A percentile compares a stretch with the other conserved stretches of the same genome.
phyloP scores from a whole-genome alignment of 92 coral and sea anemone species.

The Siderastrea siderea region DNA sequence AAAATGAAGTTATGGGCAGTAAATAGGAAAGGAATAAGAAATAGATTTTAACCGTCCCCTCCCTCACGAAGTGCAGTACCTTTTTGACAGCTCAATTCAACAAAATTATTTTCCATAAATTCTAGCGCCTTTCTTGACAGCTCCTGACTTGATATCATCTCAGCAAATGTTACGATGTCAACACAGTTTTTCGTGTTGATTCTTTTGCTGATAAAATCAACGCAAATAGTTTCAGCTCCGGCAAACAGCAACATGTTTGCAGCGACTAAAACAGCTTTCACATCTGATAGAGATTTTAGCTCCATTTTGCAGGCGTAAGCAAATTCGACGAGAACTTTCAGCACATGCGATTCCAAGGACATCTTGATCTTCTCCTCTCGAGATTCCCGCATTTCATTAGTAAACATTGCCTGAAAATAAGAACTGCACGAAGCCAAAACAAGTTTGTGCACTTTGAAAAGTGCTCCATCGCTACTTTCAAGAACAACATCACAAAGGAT shows the following conservation, averaged over 20 bases:
- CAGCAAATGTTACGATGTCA: constrained; percentile 57
- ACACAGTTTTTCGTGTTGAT: constrained; percentile 57
- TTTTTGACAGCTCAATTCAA: constrained; percentile 48
- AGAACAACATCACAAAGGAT: constrained; percentile 68
- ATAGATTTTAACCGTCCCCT: too few relatives aligned
- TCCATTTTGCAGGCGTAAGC: constrained; percentile 61
- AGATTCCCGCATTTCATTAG: constrained; percentile 67
- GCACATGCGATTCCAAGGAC: constrained; percentile 51
- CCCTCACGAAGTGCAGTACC: constrained; percentile 16
- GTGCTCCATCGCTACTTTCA: constrained; percentile 50
- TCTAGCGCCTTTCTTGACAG: constrained; percentile 37
- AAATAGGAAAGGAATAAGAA: neutral
- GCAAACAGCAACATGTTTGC: constrained; percentile 68
- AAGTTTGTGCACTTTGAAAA: constrained; percentile 65
- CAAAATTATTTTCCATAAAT: constrained; percentile 60
- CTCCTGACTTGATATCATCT: constrained; percentile 48
- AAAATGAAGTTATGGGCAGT: neutral
- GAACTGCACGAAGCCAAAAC: constrained; percentile 70
- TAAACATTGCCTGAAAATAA: constrained; percentile 76
- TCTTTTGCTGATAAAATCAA: constrained; percentile 38
- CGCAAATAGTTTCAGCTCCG: constrained; percentile 58
- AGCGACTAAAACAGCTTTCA: constrained; percentile 43
- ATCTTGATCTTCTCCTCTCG: constrained; percentile 47
- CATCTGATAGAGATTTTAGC: constrained; percentile 36
- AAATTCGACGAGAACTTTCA: constrained; percentile 56